Evolutionary conservation across 2,797 vertebrate genomes (phyloP).

Genomic region (Pagetopsis macropterus): DNA sequence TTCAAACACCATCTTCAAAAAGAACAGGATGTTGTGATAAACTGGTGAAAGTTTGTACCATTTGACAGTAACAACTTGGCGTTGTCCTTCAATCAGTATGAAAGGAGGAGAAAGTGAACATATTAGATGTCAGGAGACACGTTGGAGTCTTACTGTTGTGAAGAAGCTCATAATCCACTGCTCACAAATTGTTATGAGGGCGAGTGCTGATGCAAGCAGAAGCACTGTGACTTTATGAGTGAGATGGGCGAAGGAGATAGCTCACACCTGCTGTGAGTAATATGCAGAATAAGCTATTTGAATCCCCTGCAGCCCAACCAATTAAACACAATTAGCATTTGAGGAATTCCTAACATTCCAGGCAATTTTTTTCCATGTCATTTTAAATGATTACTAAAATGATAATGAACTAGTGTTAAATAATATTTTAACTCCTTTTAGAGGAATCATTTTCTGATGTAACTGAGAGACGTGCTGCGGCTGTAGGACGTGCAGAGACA

Average conservation of each 20-base stretch:
- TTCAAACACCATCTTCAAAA: constrained; percentile 23
- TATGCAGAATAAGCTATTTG: constrained; percentile 41
- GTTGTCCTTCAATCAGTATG: constrained; percentile 18
- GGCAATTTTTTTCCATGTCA: too few species aligned
- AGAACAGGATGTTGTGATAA: not conserved
- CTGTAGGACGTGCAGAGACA: not conserved
- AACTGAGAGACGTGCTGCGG: not conserved
- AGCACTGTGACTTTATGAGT: constrained; percentile 67
- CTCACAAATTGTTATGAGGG: constrained; percentile 79
- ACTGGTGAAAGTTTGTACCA: constrained; percentile 12
- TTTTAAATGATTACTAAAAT: not conserved
- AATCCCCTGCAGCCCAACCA: constrained; percentile 2
- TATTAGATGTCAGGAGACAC: constrained; percentile 54
- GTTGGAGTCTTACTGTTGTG: constrained; percentile 59
- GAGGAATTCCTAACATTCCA: not conserved
- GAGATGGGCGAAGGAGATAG: constrained; percentile 36
- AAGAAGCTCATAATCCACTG: constrained; percentile 80
- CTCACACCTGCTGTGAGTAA: constrained; percentile 56
- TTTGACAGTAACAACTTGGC: constrained; percentile 19
- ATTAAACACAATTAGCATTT: constrained; percentile 6
- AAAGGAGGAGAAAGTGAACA: constrained; percentile 50
- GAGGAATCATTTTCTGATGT: not conserved
- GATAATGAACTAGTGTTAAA: not conserved
- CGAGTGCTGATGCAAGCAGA: constrained; percentile 74
- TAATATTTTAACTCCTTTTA: not conserved